phyloP scores from a whole-genome alignment of 2,888 invertebrate species.

The Philopedon plagiatum region DNA sequence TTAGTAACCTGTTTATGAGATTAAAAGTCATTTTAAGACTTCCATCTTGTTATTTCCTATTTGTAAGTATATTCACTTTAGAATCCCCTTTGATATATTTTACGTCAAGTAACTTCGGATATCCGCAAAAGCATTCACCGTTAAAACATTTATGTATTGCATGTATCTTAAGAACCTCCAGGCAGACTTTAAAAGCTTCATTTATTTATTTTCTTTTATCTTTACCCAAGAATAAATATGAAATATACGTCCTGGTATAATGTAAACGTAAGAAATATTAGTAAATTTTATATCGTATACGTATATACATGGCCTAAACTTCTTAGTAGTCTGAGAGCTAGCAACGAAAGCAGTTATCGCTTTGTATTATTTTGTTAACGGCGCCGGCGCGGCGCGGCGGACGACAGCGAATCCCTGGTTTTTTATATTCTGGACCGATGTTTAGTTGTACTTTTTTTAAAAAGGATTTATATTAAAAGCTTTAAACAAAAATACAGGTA shows the following conservation, averaged over 20 bases:
- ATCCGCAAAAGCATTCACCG: neutral
- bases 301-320: neutral
- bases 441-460: no score
- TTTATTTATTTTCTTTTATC: constrained; percentile 1
- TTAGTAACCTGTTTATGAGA: no score
- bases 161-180: neutral
- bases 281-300: neutral
- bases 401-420: no score
- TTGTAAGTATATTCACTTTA: neutral
- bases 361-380: no score
- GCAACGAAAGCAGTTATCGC: no score
- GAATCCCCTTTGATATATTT: neutral
- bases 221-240: neutral
- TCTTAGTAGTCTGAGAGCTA: no score
- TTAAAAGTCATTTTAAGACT: no score
- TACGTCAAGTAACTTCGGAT: neutral
- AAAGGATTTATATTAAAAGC: no score
- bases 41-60: neutral
- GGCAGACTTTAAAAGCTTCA: neutral
- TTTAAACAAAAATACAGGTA: no score
- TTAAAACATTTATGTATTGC: neutral
- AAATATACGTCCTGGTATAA: neutral
- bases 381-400: no score
- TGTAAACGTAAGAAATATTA: neutral
- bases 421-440: no score